Base-by-base conservation (phyloP, 2,113 vertebrate species). In the Astur gentilis region DNA sequence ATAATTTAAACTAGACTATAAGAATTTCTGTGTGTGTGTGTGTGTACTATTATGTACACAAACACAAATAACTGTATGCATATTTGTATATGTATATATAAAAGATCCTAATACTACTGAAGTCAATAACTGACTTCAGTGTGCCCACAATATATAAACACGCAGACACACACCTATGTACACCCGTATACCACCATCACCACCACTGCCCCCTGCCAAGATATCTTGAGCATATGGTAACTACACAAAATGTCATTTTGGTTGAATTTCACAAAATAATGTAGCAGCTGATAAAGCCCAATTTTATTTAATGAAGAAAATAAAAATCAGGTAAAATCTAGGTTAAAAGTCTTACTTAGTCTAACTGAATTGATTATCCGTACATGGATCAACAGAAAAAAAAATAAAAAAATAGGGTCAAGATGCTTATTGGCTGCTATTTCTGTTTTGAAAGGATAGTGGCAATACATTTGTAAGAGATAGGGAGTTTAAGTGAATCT, bases 1-100 rank as follows among this genome's bases (percentile, higher is more conserved):
- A 55, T 69, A 23, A 76, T 60, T 89, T 52, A 16, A 69, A 23
- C 9, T 38, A 18, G 13, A 49, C 40, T 64, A 36, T 8, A 50
- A 50, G 7, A 29, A 22, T 29, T 36, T 66, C 2, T 9, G 2
- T 31, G 10, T 8, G 3, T 31, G 3, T 31, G 3, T 29, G 10
- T 40, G 14, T 15, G 31, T 55, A 55, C 6, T 45, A 7, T 42
- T 57, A 25, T 31, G 3, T 54, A 29, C 52, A 54, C 27, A 54
- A 29, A 38, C 5, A 57, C 7, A 80, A 42, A 70, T 54, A 60
- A 32, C 38, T 29, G 0, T 36, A 34, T 14, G 54, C 0, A 0
- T 22, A 23, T 52, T 42, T 61, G 15, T 47, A 17, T 38, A 13
- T 10, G 2, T 44, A 27, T 49, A 38, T 36, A 36, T 21, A 36